Conservation (phyloP, 2,113 vertebrate genomes). For the Oryzias woworae region DNA sequence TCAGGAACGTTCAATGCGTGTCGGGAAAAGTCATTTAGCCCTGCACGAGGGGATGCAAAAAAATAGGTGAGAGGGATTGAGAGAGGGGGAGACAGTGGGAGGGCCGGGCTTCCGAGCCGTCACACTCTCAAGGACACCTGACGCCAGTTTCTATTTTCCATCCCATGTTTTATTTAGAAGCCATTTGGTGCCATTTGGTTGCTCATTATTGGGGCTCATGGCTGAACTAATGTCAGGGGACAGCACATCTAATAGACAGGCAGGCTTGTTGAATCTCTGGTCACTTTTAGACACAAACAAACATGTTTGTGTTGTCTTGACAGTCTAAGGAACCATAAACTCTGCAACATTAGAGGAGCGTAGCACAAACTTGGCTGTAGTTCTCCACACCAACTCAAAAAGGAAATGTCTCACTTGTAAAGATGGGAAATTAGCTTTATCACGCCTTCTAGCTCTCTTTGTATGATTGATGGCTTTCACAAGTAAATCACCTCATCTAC, state of each 20-base stretch:
- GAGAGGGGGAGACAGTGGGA: too few species aligned
- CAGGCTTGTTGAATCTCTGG: constrained; percentile 26
- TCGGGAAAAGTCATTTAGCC: constrained; percentile 92
- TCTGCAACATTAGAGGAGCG: neutral
- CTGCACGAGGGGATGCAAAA: constrained; percentile 75
- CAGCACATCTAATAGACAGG: constrained; percentile 7
- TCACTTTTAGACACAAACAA: constrained; percentile 27
- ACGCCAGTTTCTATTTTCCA: constrained; percentile 65
- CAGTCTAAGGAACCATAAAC: constrained; percentile 21
- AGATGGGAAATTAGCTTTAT: constrained; percentile 62
- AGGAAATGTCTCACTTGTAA: constrained; percentile 10
- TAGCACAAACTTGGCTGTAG: constrained; percentile 12
- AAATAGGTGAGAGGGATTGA: constrained; percentile 22
- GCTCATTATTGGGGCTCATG: constrained; percentile 62
- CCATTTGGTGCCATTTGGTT: constrained; percentile 71
- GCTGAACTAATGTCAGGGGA: constrained; percentile 53
- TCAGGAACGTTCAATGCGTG: constrained; percentile 79
- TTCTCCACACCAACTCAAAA: constrained; percentile 19
- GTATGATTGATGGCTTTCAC: constrained; percentile 71
- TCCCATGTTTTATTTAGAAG: constrained; percentile 74
- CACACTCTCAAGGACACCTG: constrained; percentile 73
- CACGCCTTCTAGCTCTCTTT: constrained; percentile 41
- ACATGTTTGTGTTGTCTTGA: constrained; percentile 31
- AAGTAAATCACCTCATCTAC: constrained; percentile 76
- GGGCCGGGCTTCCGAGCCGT: constrained; percentile 42